Conservation (phyloP, 2,888 invertebrate genomes). For the Polia nebulosa region DNA sequence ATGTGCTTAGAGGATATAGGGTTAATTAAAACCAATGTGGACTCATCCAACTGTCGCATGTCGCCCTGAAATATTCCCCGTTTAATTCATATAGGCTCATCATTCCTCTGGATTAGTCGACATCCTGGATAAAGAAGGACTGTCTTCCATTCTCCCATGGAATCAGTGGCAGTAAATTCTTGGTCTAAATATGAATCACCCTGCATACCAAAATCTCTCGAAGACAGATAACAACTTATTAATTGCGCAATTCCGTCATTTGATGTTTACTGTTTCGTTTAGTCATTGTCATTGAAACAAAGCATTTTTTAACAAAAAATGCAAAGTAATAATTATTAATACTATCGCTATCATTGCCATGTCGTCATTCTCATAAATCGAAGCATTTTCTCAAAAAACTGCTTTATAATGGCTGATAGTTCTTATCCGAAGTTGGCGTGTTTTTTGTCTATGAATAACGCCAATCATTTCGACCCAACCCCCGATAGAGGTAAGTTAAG, state of each 20-base stretch:
- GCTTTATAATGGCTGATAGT: slow-evolving; percentile 14
- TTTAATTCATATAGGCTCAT: no score
- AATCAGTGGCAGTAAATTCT: neutral
- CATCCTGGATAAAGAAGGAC: no score
- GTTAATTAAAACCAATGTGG: no score
- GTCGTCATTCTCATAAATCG: neutral
- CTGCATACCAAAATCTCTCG: neutral
- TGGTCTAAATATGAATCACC: neutral
- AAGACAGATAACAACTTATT: neutral
- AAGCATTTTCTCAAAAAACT: neutral
- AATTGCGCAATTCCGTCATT: neutral
- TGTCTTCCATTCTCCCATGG: no score
- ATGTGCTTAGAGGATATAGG: no score
- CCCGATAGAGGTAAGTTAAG: slow-evolving; percentile 13
- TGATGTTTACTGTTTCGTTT: no score
- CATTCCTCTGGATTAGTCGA: no score
- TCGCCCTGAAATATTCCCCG: no score
- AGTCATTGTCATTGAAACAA: slow-evolving; percentile 9
- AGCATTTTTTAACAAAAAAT: neutral
- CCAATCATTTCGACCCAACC: slow-evolving; percentile 11
- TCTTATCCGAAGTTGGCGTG: slow-evolving; percentile 20
- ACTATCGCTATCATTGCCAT: neutral
- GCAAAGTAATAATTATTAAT: slow-evolving; percentile 2
- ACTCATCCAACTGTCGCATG: no score
- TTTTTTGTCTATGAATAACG: neutral